A percentile compares a stretch with the other conserved stretches of the same genome.
These are phyloP conservation scores for Steinernema hermaphroditum DNA, from an alignment of 2,888 invertebrate genomes.

Conservation along the genomic window DNA sequence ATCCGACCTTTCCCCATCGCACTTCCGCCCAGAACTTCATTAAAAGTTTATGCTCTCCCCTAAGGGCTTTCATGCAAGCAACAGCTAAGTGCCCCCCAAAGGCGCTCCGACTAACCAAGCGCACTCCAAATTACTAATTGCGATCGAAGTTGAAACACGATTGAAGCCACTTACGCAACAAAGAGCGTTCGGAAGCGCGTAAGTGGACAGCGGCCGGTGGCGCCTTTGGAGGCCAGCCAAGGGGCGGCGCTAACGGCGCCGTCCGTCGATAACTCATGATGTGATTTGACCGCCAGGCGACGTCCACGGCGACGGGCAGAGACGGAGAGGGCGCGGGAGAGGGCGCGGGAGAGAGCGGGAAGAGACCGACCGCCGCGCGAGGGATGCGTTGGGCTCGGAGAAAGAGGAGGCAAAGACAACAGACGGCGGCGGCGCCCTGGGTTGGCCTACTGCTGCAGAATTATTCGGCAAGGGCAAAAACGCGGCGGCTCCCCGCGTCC, in stretches of 20 bases:
- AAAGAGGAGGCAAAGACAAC: conserved; percentile 23
- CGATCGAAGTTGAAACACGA: not conserved
- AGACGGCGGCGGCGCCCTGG: conserved; percentile 15
- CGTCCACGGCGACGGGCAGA: conserved; percentile 17
- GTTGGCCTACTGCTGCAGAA: not conserved
- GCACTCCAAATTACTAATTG: not conserved
- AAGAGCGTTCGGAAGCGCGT: not conserved
- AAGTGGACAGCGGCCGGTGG: conserved; percentile 20
- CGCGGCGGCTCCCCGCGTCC: conserved; percentile 1
- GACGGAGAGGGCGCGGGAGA: not conserved
- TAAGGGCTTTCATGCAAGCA: no score
- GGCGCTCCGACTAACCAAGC: not conserved
- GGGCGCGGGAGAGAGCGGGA: not conserved
- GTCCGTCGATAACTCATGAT: conserved; percentile 25
- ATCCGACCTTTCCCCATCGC: no score
- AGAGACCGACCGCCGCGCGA: not conserved
- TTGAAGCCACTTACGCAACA: not conserved
- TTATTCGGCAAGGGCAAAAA: conserved; percentile 24
- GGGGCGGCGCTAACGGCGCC: conserved; percentile 23
- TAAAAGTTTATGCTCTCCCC: no score
- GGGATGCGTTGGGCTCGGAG: not conserved
- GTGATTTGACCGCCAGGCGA: conserved; percentile 23
- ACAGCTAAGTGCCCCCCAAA: no score
- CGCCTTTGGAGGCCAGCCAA: not conserved
- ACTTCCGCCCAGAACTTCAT: no score